A percentile compares a stretch with the other conserved stretches of the same genome.
These are phyloP conservation scores for Meleagris gallopavo DNA, from an alignment of 2,113 vertebrate genomes.

Conservation along the genomic window DNA sequence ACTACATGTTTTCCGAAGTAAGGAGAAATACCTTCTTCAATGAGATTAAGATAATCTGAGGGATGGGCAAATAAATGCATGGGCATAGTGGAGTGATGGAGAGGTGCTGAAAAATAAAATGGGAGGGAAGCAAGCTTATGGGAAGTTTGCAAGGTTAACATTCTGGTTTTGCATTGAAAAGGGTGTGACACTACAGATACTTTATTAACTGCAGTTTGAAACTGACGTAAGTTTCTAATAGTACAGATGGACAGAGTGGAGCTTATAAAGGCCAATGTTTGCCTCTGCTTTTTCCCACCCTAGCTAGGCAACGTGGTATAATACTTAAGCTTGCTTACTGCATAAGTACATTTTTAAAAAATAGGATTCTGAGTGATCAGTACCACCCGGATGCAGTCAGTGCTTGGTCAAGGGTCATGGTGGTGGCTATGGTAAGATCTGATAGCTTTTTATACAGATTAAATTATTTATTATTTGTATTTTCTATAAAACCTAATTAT, in stretches of 20 bases:
- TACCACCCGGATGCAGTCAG: not conserved
- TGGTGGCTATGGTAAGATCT: not conserved
- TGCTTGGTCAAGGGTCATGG: accelerated
- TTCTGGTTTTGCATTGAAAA: not conserved
- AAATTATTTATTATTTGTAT: conserved; percentile 24
- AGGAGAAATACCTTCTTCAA: not conserved
- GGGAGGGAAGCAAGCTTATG: not conserved
- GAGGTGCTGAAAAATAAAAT: not conserved
- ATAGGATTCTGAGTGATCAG: accelerated
- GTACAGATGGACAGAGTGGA: not conserved
- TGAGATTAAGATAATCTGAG: not conserved
- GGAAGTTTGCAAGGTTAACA: not conserved
- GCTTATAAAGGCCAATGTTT: not conserved
- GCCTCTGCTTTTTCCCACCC: not conserved
- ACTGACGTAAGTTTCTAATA: not conserved
- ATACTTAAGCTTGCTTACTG: not conserved
- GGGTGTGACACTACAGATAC: not conserved
- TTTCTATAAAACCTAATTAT: conserved; percentile 12
- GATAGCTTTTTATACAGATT: not conserved
- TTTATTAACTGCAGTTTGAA: not conserved
- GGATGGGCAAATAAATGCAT: not conserved
- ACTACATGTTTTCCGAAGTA: not conserved
- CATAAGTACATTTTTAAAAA: not conserved
- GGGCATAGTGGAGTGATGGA: not conserved
- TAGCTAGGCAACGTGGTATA: not conserved